phyloP scores from a whole-genome alignment of 2,797 vertebrate genomes.

The Bovichtus diacanthus region DNA sequence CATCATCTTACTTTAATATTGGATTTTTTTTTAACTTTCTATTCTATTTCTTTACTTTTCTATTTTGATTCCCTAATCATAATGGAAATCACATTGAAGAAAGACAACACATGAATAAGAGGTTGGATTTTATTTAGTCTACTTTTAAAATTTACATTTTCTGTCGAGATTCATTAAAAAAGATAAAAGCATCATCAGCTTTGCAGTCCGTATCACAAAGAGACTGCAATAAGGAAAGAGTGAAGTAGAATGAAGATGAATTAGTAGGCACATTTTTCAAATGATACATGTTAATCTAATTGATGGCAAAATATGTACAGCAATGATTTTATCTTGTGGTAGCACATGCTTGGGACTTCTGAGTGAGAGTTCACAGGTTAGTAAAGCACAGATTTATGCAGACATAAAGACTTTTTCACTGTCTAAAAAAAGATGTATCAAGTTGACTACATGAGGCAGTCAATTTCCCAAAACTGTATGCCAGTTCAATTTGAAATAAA shows the following conservation, averaged over 20 bases:
- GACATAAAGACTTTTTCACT: slow-evolving; percentile 49
- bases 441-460: slow-evolving; percentile 68
- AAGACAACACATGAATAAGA: slow-evolving; percentile 51
- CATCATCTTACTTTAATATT: background rate
- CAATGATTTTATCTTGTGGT: slow-evolving; percentile 71
- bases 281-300: slow-evolving; percentile 79
- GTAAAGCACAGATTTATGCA: slow-evolving; percentile 64
- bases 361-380: slow-evolving; percentile 70
- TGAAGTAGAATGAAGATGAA: slow-evolving; percentile 75
- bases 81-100: slow-evolving; percentile 3
- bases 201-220: slow-evolving; percentile 75
- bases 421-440: slow-evolving; percentile 71
- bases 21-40: background rate
- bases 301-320: slow-evolving; percentile 85
- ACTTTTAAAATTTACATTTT: slow-evolving; percentile 87
- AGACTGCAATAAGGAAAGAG: slow-evolving; percentile 72
- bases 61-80: background rate
- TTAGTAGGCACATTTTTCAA: slow-evolving; percentile 81
- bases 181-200: slow-evolving; percentile 83
- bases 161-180: slow-evolving; percentile 86
- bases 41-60: background rate
- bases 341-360: slow-evolving; percentile 77
- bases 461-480: slow-evolving; percentile 73
- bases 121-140: slow-evolving; percentile 86
- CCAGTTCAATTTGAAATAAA: slow-evolving; percentile 84